phyloP scores from a whole-genome alignment of 1,140 invertebrate species.

The Planococcus citri region DNA sequence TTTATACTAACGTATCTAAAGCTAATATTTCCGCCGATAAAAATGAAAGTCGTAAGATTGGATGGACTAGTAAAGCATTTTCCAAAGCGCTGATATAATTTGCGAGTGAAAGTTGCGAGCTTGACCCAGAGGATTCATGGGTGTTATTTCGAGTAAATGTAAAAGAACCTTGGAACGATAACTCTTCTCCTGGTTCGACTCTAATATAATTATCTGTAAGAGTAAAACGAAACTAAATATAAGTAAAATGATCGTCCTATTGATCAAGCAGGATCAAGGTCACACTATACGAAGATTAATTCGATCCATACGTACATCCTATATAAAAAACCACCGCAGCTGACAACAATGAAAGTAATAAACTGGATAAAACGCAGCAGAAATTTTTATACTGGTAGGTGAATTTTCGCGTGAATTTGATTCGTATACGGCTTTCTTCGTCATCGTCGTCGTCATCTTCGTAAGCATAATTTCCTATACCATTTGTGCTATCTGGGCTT shows the following conservation, averaged over 20 bases:
- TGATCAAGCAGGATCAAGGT: too few relatives aligned
- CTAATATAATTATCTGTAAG: constrained; percentile 45
- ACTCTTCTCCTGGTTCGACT: constrained; percentile 57
- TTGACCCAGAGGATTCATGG: constrained; percentile 47
- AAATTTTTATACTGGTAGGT: constrained; percentile 65
- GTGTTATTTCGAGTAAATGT: constrained; percentile 50
- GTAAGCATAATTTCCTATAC: not conserved
- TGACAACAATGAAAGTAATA: constrained; percentile 65
- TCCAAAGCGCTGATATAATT: not conserved
- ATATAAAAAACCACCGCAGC: constrained; percentile 71
- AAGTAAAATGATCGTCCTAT: too few relatives aligned
- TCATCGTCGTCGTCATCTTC: constrained; percentile 1
- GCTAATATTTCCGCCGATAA: not conserved
- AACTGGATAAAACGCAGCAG: constrained; percentile 67
- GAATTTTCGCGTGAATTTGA: constrained; percentile 68
- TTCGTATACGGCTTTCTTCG: constrained; percentile 44
- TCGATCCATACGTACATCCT: constrained; percentile 58
- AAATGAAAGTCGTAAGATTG: constrained; percentile 1
- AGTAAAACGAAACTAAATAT: constrained; percentile 40
- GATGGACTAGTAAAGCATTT: not conserved
- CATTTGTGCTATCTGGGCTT: not conserved
- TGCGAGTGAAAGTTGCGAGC: constrained; percentile 34
- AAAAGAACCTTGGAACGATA: constrained; percentile 65
- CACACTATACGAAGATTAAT: not conserved
- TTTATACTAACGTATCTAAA: constrained; percentile 2